Evolutionary conservation across 2,797 vertebrate genomes (phyloP).

Genomic region (Cebuella pygmaea): DNA sequence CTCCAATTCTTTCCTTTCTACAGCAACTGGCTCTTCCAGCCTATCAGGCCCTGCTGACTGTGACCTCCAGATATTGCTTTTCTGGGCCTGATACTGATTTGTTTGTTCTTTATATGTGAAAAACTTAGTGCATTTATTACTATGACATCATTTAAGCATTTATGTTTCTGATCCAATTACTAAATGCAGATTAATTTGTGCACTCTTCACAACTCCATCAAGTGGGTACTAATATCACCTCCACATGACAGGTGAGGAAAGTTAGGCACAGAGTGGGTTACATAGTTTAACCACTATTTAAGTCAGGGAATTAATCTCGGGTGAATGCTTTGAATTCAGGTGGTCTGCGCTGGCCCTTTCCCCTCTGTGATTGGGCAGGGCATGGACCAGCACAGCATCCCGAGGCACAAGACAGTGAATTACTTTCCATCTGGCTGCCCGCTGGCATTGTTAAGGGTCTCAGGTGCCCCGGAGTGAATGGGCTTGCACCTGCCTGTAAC

Average conservation of each 20-base stretch:
- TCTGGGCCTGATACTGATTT: background rate
- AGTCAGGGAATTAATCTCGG: background rate
- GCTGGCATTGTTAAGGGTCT: too few species aligned
- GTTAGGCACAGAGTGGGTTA: background rate
- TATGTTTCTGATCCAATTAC: background rate
- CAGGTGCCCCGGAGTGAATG: background rate
- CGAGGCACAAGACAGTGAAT: background rate
- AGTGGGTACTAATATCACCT: background rate
- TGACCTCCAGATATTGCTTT: background rate
- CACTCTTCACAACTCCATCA: background rate
- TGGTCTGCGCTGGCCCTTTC: fast-evolving
- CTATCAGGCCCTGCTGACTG: background rate
- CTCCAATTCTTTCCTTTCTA: background rate
- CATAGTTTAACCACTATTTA: background rate
- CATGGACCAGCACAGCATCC: background rate
- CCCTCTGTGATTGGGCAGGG: background rate
- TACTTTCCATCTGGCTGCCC: fast-evolving
- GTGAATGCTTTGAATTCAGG: background rate
- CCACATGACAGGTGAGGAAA: background rate
- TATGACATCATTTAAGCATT: background rate
- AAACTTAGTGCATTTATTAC: background rate
- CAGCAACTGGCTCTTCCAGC: background rate
- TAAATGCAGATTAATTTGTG: background rate
- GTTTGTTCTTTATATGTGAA: background rate
- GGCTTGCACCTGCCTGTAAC: background rate